Conservation (phyloP, 2,888 invertebrate genomes). For the Sisyra terminalis region DNA sequence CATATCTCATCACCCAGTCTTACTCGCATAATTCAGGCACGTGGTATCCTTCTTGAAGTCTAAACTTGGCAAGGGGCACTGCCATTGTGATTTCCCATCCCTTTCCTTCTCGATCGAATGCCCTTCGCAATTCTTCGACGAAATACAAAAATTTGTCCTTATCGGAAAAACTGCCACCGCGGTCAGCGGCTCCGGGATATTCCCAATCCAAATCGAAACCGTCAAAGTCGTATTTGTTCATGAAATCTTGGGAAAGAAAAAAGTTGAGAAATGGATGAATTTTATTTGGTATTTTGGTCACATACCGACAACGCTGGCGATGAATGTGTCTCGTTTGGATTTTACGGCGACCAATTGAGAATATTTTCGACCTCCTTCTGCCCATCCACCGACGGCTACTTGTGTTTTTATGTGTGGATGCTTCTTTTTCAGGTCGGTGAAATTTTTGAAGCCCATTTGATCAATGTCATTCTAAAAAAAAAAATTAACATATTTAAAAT, state of each 20-base stretch:
- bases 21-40: slow-evolving; percentile 80
- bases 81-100: slow-evolving; percentile 84
- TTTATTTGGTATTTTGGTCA: slow-evolving; percentile 8
- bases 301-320: slow-evolving; percentile 57
- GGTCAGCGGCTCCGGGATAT: slow-evolving; percentile 75
- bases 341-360: slow-evolving; percentile 63
- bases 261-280: slow-evolving; percentile 6
- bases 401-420: slow-evolving; percentile 59
- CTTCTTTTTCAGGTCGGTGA: slow-evolving; percentile 51
- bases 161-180: slow-evolving; percentile 70
- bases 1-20: slow-evolving; percentile 23
- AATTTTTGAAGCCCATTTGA: slow-evolving; percentile 60
- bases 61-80: slow-evolving; percentile 73
- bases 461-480: slow-evolving; percentile 48
- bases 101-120: slow-evolving; percentile 55
- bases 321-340: slow-evolving; percentile 49
- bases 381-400: slow-evolving; percentile 83
- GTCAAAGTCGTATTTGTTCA: slow-evolving; percentile 63
- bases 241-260: no score
- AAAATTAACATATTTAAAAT: background rate
- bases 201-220: slow-evolving; percentile 86
- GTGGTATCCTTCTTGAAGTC: slow-evolving; percentile 78
- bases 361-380: slow-evolving; percentile 76
- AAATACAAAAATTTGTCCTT: slow-evolving; percentile 69
- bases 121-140: slow-evolving; percentile 63